Base-by-base conservation (phyloP, 2,888 invertebrate species). In the Sarcophaga variegata region DNA sequence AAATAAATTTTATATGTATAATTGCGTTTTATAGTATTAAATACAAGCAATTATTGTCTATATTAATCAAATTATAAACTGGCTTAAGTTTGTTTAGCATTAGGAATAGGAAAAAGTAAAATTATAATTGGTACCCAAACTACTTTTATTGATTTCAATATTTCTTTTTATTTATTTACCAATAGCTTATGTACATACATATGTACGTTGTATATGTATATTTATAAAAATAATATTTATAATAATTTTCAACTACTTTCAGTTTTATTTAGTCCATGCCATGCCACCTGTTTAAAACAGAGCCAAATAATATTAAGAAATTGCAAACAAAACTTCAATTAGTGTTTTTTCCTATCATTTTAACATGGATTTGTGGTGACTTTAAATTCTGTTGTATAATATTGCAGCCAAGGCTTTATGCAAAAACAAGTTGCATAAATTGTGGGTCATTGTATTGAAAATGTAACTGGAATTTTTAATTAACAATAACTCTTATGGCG, bases 371-470 rank as follows among this genome's bases (percentile, higher is more conserved):
- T 75, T 75, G 66, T 72, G 75, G 76, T 83, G 71, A 86, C 72
- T 86, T 80, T 83, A 83, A 80, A 83, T 49, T 14, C 72, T 63
- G 54, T 86, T 86, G 69, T 66, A 76, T 86, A 76, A 85, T 78
- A 71, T 47, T 47, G 11, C 27, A 22, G 63, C 49, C 17, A 47
- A 70, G 66, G n/a, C n/a, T 60, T 81, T 75, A 80, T 82, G 72
- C 59, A 83, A 66, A 78, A 66, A 45, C 75, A 70, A 79, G 69
- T 49, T 66, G 76, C 66, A 84, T 84, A 75, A 82, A 83, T 83
- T 83, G 75, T 82, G 76, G 86, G 82, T 72, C 82, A 86, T 76
- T 82, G 82, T 79, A 79, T 71, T 63, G 66, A 67, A 80, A 80
- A 83, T 82, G 66, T 70, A 76, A 82, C 67, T 76, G 80, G 76